A percentile compares a stretch with the other conserved stretches of the same genome.
Evolutionary conservation across 2,888 invertebrate genomes (phyloP).

Genomic region (Empis stercorea): DNA sequence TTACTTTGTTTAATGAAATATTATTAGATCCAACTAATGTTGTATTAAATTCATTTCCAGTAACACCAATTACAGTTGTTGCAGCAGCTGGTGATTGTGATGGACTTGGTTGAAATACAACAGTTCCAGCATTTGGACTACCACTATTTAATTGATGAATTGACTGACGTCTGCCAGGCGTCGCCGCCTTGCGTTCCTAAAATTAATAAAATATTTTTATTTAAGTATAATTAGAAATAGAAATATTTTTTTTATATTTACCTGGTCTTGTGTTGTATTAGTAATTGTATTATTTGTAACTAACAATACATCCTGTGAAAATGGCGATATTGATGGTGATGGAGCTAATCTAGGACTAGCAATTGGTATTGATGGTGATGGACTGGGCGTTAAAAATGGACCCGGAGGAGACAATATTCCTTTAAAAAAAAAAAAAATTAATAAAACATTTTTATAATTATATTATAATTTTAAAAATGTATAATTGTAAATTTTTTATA

Average conservation of each 20-base stretch:
- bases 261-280: constrained; percentile 36
- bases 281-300: constrained; percentile 36
- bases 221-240: too few species aligned
- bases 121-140: constrained; percentile 37
- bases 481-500: too few species aligned
- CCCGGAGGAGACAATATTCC: constrained; percentile 39
- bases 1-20: constrained; percentile 36
- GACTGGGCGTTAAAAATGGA: constrained; percentile 39
- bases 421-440: constrained; percentile 14
- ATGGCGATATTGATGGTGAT: constrained; percentile 37
- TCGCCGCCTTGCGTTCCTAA: constrained; percentile 37
- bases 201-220: constrained; percentile 5
- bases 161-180: constrained; percentile 37
- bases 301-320: constrained; percentile 37
- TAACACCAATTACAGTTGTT: constrained; percentile 34
- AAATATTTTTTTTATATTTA: constrained; percentile 15
- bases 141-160: constrained; percentile 36
- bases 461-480: background rate
- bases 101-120: constrained; percentile 37
- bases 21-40: constrained; percentile 38
- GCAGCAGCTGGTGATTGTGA: constrained; percentile 36
- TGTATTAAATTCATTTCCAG: constrained; percentile 37
- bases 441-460: background rate
- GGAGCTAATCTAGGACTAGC: constrained; percentile 38
- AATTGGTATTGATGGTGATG: constrained; percentile 36